Evolutionary conservation across 2,113 vertebrate species (phyloP).

Genomic region (Boulengerochromis microlepis): DNA sequence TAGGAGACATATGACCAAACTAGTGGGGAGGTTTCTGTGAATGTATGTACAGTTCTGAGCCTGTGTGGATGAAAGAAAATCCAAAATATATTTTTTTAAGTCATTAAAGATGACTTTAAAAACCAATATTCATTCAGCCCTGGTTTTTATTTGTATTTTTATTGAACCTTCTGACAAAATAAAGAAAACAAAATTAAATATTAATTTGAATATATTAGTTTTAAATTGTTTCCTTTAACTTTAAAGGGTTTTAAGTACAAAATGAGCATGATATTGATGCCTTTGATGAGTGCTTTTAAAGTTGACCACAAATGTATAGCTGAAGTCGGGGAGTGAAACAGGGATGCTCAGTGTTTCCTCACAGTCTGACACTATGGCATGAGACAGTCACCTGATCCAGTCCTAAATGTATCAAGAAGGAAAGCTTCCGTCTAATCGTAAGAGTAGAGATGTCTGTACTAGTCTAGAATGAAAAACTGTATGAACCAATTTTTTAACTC

Average conservation of each 20-base stretch:
- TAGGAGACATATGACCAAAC: background rate
- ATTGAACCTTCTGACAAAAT: background rate
- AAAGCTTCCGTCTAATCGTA: accelerated
- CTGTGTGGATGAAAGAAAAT: background rate
- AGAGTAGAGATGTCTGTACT: background rate
- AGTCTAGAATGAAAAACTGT: background rate
- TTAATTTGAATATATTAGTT: background rate
- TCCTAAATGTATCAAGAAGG: background rate
- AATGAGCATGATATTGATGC: accelerated
- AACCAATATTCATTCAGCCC: background rate
- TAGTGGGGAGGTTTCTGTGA: background rate
- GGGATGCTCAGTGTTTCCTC: background rate
- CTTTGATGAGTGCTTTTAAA: background rate
- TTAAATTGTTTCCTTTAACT: background rate
- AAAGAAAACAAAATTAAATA: accelerated
- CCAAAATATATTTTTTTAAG: background rate
- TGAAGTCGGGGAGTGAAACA: background rate
- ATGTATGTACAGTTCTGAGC: background rate
- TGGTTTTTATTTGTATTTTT: background rate
- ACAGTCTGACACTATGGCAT: background rate
- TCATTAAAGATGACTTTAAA: background rate
- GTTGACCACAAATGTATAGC: background rate
- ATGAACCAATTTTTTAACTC: background rate
- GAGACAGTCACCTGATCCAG: background rate
- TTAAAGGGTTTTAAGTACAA: background rate